phyloP scores from a whole-genome alignment of 35 echinoderm and acorn worm genomes.

The Apostichopus japonicus region DNA sequence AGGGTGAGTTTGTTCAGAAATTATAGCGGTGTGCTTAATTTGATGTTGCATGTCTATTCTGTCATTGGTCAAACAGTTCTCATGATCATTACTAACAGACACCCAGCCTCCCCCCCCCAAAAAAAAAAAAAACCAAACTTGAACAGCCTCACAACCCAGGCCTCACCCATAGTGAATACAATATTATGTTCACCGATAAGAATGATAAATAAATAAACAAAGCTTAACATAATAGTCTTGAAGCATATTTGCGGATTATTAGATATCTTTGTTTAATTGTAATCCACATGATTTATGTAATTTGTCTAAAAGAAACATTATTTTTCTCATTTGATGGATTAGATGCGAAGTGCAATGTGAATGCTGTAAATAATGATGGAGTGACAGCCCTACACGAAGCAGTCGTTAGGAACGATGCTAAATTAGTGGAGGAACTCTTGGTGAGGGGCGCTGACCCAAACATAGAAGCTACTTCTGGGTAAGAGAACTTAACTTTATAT shows the following conservation, averaged over 20 bases:
- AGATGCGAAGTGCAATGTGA: constrained; percentile 74
- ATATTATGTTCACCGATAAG: too few species aligned
- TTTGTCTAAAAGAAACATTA: neutral
- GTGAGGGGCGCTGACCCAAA: constrained; percentile 60
- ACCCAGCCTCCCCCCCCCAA: too few species aligned
- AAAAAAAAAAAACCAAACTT: too few species aligned
- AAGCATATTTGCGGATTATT: neutral
- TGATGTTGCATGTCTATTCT: too few species aligned
- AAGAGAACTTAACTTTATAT: neutral
- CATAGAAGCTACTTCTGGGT: constrained; percentile 77
- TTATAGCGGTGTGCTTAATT: too few species aligned
- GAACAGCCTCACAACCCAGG: too few species aligned
- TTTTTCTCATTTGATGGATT: neutral
- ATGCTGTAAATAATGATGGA: constrained; percentile 79
- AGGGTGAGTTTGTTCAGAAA: too few species aligned
- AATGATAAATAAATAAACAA: too few species aligned
- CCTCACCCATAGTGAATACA: too few species aligned
- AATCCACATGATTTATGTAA: neutral
- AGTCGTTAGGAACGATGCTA: constrained; percentile 75
- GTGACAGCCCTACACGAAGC: constrained; percentile 91
- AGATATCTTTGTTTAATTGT: neutral
- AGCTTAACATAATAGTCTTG: too few species aligned
- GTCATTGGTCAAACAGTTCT: too few species aligned
- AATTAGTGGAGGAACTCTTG: constrained; percentile 71
- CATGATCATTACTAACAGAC: too few species aligned